Conservation (phyloP, 2,888 invertebrate species). For the Chirona hameri region DNA sequence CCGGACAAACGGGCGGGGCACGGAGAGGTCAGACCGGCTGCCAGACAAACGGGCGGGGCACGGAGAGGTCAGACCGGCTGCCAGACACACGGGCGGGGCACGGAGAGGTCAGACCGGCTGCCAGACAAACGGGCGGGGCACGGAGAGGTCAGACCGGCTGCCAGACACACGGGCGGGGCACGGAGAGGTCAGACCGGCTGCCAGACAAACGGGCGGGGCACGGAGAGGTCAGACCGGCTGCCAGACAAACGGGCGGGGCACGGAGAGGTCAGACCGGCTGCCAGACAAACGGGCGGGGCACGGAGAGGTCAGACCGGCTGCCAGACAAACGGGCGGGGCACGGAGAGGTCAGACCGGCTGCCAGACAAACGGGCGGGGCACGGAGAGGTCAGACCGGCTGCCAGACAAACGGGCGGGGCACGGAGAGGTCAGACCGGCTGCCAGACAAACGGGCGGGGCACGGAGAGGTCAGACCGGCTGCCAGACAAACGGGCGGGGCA, state of each 20-base stretch:
- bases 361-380: constrained; percentile 41
- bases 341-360: constrained; percentile 55
- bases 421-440: constrained; percentile 55
- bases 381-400: constrained; percentile 55
- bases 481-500: constrained; percentile 41
- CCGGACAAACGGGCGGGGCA: constrained; percentile 41
- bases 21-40: constrained; percentile 55
- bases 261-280: constrained; percentile 55
- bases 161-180: constrained; percentile 41
- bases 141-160: constrained; percentile 55
- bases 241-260: constrained; percentile 41
- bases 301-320: constrained; percentile 55
- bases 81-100: constrained; percentile 41
- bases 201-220: constrained; percentile 41
- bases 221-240: constrained; percentile 55
- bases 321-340: constrained; percentile 41
- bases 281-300: constrained; percentile 41
- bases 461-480: constrained; percentile 55
- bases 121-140: constrained; percentile 41
- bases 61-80: constrained; percentile 55
- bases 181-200: constrained; percentile 55
- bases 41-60: constrained; percentile 41
- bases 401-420: constrained; percentile 41
- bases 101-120: constrained; percentile 55
- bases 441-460: constrained; percentile 41